Conservation (phyloP, 2,113 vertebrate species). For the Mystacornis crossleyi region DNA sequence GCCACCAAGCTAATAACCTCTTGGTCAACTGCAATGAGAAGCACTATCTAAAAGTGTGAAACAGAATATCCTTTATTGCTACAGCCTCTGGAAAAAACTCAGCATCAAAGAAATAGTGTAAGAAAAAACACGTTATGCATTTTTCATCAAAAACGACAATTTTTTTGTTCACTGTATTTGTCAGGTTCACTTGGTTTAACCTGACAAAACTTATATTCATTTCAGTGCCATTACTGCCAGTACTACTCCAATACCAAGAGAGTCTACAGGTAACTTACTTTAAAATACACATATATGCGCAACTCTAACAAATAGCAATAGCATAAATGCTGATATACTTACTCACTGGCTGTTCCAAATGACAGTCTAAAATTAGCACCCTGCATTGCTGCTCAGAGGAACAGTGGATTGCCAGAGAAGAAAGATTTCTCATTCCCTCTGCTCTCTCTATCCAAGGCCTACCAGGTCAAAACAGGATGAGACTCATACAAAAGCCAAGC, state of each 20-base stretch:
- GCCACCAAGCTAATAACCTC: neutral
- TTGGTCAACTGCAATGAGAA: neutral
- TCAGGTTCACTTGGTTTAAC: neutral
- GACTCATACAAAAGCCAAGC: neutral
- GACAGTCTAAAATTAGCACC: neutral
- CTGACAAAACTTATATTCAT: neutral
- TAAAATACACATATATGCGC: neutral
- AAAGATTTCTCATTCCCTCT: neutral
- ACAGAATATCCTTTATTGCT: neutral
- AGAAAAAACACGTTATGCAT: rapidly evolving
- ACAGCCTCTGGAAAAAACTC: neutral
- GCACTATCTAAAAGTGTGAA: neutral
- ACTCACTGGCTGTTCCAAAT: neutral
- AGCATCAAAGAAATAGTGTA: neutral
- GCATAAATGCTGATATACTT: neutral
- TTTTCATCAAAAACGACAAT: neutral
- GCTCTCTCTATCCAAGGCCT: neutral
- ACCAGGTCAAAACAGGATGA: neutral
- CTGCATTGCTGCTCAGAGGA: neutral
- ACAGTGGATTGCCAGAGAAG: neutral
- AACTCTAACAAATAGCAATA: neutral
- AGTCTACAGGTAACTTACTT: neutral
- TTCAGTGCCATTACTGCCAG: neutral
- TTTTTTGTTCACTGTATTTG: neutral
- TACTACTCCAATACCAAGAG: neutral